These are phyloP conservation scores for Pygoscelis adeliae DNA, from an alignment of 2,113 vertebrate genomes.

Conservation along the genomic window DNA sequence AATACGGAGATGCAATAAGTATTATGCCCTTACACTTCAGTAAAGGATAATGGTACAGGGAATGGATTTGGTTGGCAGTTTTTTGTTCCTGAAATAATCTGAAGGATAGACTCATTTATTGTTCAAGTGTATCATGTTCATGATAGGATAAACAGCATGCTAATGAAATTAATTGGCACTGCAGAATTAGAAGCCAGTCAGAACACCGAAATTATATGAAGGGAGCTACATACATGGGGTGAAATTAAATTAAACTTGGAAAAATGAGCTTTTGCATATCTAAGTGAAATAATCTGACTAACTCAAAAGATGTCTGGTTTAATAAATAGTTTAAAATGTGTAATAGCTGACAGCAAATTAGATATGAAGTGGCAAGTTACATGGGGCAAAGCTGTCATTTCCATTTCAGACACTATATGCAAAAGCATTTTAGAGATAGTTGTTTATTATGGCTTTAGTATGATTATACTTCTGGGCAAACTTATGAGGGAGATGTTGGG, in stretches of 20 bases:
- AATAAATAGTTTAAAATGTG: background rate
- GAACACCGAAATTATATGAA: background rate
- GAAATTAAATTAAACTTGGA: background rate
- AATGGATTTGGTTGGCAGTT: background rate
- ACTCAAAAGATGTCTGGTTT: background rate
- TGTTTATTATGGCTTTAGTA: background rate
- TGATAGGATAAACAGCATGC: background rate
- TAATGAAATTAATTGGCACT: slow-evolving; percentile 1
- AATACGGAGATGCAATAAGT: background rate
- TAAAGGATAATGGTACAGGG: slow-evolving; percentile 3
- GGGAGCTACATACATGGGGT: background rate
- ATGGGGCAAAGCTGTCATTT: background rate
- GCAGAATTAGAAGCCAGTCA: background rate
- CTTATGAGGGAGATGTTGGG: background rate
- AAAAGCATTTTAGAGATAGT: background rate
- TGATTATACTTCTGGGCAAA: background rate
- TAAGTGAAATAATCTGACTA: background rate
- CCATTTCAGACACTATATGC: background rate
- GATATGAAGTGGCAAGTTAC: background rate
- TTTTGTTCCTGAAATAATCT: slow-evolving; percentile 17
- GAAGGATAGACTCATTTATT: slow-evolving; percentile 10
- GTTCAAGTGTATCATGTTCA: background rate
- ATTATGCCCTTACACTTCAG: background rate
- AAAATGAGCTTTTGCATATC: background rate
- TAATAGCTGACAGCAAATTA: background rate